A percentile compares a stretch with the other conserved stretches of the same genome.
These are phyloP conservation scores for Archips crataeganus DNA, from an alignment of 2,888 invertebrate species.

Conservation along the genomic window DNA sequence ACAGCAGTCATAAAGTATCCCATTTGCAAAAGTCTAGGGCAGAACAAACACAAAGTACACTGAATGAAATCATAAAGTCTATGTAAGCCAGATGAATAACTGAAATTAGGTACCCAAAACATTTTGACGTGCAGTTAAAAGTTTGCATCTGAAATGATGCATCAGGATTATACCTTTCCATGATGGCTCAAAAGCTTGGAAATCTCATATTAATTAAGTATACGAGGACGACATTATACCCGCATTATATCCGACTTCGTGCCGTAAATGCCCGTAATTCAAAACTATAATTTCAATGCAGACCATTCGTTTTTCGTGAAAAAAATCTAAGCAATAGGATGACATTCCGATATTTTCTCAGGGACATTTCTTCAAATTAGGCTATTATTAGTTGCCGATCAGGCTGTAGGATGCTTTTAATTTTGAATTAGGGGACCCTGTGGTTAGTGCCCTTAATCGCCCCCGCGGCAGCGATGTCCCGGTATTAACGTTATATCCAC, in stretches of 20 bases:
- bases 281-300: conserved; percentile 61
- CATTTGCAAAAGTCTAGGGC: too few species aligned
- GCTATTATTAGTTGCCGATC: conserved; percentile 85
- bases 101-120: too few species aligned
- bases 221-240: conserved; percentile 30
- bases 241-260: conserved; percentile 50
- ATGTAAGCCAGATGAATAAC: too few species aligned
- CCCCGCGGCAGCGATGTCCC: conserved; percentile 70
- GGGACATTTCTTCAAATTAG: conserved; percentile 84
- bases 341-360: conserved; percentile 84
- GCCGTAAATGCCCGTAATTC: conserved; percentile 68
- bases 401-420: conserved; percentile 85
- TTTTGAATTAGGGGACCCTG: conserved; percentile 85
- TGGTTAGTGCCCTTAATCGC: conserved; percentile 84
- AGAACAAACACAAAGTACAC: too few species aligned
- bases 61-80: too few species aligned
- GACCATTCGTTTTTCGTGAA: conserved; percentile 71
- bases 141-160: background rate
- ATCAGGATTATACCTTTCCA: background rate
- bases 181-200: background rate
- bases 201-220: conserved; percentile 32
- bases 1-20: too few species aligned
- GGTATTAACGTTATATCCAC: conserved; percentile 83
- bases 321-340: conserved; percentile 69
- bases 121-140: background rate